Base-by-base conservation (phyloP, 2,888 invertebrate species). In the Osmoderma eremita region DNA sequence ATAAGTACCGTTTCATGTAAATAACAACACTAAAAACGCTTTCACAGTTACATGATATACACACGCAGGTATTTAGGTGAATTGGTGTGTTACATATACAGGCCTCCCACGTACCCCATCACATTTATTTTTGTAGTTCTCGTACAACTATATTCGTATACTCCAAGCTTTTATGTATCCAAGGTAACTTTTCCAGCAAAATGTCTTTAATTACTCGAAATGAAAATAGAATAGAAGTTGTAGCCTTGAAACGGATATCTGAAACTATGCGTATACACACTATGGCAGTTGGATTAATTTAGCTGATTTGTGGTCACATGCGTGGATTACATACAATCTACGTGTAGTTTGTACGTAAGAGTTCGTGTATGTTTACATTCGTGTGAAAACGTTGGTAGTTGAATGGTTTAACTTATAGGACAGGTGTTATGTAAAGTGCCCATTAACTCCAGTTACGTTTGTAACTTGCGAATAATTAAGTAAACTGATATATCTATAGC, bases 391-490 rank as follows among this genome's bases (percentile, higher is more conserved):
- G 39, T 39, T 39, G 13, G 13, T 39, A 54, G 39, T 20, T 13
- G 18, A 54, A 54, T 54, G 54, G 54, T 54, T 54, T 54, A 54
- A 12, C 39, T 54, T 54, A 54, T 18, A 17, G 39, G 39, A 39
- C 39, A 54, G 54, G 39, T 54, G 54, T 20, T 54, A 22, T 39
- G 54, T 54, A 38, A 54, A 54, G 38, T 54, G 53, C 22, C 54
- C 30, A 54, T 54, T 54, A 54, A 39, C 54, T 41, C 20, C 12
- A 10, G 18, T 54, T 54, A 18, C 20, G 10, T 54, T 54, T 54
- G 39, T 54, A 39, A 54, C 39, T 20, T 39, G 50, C 24, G 6
- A 13, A n/a, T 39, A 54, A 54, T 54, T 54, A 18, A 39, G 54
- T 39, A 54, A 39, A 41, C 39, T 54, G 41, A 36, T 53, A 36